Percentiles rank a stretch among this genome's conserved stretches.
These are phyloP conservation scores for Oreochromis aureus DNA, from an alignment of 2,113 vertebrate species.

Conservation along the genomic window DNA sequence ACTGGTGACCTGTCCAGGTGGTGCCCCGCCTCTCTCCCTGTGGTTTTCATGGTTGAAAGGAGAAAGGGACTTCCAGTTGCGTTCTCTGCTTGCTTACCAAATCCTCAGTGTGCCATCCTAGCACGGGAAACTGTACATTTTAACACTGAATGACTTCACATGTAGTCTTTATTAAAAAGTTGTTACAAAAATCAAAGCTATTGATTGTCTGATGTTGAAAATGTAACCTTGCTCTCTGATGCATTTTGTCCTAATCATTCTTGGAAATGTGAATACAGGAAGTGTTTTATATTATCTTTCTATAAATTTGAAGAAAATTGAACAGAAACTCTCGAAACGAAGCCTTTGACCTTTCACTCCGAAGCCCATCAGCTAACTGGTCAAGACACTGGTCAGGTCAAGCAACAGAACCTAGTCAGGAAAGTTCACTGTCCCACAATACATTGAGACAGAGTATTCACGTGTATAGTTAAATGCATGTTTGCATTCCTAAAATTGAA, in stretches of 20 bases:
- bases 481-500: background rate
- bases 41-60: background rate
- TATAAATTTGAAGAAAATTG: accelerated
- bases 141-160: background rate
- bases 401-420: background rate
- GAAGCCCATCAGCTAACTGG: background rate
- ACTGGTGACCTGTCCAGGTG: background rate
- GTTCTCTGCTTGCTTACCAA: background rate
- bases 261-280: background rate
- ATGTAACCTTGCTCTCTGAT: background rate
- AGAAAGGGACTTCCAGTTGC: accelerated
- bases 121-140: background rate
- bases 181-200: background rate
- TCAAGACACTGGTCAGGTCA: accelerated
- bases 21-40: background rate
- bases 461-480: background rate
- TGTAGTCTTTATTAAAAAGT: background rate
- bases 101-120: background rate
- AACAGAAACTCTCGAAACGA: background rate
- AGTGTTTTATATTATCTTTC: background rate
- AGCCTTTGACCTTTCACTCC: background rate
- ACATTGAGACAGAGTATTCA: background rate
- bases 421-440: background rate
- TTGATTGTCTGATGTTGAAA: background rate
- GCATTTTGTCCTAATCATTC: background rate